Conservation (phyloP, 1,140 invertebrate species). For the Orius laevigatus region DNA sequence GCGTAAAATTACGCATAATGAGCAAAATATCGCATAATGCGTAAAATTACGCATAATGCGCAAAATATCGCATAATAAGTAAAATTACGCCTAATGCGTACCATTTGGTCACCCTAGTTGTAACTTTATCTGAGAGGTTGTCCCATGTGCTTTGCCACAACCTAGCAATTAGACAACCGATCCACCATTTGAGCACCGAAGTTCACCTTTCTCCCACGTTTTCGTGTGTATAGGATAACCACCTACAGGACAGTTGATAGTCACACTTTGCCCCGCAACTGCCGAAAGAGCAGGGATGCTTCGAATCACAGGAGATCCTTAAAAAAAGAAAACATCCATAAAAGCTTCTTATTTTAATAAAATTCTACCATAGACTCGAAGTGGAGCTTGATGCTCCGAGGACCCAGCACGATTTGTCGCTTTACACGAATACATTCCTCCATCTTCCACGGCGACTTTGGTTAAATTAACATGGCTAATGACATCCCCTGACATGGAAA, state of each 20-base stretch:
- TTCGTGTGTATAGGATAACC: constrained; percentile 50
- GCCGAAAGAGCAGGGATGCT: constrained; percentile 49
- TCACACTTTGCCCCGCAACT: constrained; percentile 43
- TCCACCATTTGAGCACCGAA: neutral
- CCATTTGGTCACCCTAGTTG: too few relatives aligned
- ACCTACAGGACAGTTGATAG: constrained; percentile 49
- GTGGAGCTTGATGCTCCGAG: constrained; percentile 37
- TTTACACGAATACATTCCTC: constrained; percentile 52
- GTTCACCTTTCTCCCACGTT: constrained; percentile 44
- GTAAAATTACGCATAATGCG: too few relatives aligned
- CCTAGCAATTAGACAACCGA: neutral
- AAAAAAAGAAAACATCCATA: constrained; percentile 1
- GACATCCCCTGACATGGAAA: constrained; percentile 48
- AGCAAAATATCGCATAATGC: too few relatives aligned
- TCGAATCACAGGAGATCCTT: constrained; percentile 42
- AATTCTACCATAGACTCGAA: constrained; percentile 42
- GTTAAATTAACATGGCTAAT: constrained; percentile 59
- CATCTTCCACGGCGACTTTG: constrained; percentile 47
- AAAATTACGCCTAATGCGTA: too few relatives aligned
- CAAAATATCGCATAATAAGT: too few relatives aligned
- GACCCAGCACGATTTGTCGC: constrained; percentile 46
- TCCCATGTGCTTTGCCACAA: neutral
- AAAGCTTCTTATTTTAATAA: neutral
- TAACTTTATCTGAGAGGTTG: neutral
- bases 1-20: too few relatives aligned